A percentile compares a stretch with the other conserved stretches of the same genome.
phyloP scores from a whole-genome alignment of 2,888 invertebrate species.

The Plagiodera versicolora region DNA sequence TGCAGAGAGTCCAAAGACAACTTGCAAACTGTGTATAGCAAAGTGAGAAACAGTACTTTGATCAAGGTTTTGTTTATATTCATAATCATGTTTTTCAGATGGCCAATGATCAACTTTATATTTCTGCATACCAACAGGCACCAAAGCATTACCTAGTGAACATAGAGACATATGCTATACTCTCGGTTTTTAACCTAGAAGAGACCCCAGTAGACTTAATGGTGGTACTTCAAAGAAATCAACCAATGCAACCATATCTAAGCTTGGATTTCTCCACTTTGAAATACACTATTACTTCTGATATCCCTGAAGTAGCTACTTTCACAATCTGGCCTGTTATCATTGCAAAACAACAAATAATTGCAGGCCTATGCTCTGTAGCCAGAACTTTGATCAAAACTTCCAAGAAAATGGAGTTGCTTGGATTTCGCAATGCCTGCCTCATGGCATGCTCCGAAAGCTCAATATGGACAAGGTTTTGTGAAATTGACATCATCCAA shows the following conservation, averaged over 20 bases:
- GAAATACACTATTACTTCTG: slow-evolving; percentile 46
- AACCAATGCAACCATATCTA: slow-evolving; percentile 40
- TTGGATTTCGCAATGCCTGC: slow-evolving; percentile 81
- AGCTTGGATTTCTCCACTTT: slow-evolving; percentile 49
- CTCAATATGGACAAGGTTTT: slow-evolving; percentile 90
- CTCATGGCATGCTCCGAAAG: slow-evolving; percentile 81
- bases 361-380: slow-evolving; percentile 80
- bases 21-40: slow-evolving; percentile 64
- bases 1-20: slow-evolving; percentile 70
- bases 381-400: slow-evolving; percentile 62
- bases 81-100: slow-evolving; percentile 11
- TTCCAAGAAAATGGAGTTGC: slow-evolving; percentile 53
- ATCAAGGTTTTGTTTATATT: background rate
- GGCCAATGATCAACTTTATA: slow-evolving; percentile 26
- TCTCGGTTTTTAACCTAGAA: slow-evolving; percentile 36
- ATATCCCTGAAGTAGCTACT: slow-evolving; percentile 52
- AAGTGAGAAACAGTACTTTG: slow-evolving; percentile 11
- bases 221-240: slow-evolving; percentile 21
- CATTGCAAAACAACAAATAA: slow-evolving; percentile 61
- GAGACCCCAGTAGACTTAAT: slow-evolving; percentile 30
- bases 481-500: slow-evolving; percentile 78
- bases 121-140: slow-evolving; percentile 27
- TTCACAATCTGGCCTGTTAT: slow-evolving; percentile 65
- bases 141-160: slow-evolving; percentile 27
- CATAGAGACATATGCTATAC: slow-evolving; percentile 36